phyloP scores from a whole-genome alignment of 2,113 vertebrate species.

The Perognathus longimembris region DNA sequence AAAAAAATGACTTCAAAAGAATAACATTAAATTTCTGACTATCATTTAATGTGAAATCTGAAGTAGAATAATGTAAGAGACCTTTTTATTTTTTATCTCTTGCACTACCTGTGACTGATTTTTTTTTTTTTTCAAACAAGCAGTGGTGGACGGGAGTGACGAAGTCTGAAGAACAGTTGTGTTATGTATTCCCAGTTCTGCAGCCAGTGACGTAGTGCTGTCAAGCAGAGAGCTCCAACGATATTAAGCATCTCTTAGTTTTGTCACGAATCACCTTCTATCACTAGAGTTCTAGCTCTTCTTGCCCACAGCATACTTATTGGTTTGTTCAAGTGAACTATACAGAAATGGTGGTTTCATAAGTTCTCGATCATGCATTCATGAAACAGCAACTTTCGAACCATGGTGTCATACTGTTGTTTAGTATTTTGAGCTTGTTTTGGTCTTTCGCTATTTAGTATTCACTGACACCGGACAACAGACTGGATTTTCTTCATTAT shows the following conservation, averaged over 20 bases:
- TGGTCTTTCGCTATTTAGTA: not conserved
- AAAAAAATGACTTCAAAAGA: not conserved
- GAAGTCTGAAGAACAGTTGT: not conserved
- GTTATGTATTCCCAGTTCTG: not conserved
- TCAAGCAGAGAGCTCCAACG: too few relatives aligned
- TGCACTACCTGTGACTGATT: not conserved
- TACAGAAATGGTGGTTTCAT: not conserved
- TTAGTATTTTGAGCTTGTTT: too few relatives aligned
- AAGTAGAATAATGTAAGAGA: not conserved
- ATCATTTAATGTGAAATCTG: not conserved
- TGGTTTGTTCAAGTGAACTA: not conserved
- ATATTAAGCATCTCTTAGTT: not conserved
- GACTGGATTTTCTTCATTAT: not conserved
- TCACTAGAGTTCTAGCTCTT: not conserved
- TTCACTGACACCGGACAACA: not conserved
- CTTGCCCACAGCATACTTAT: not conserved
- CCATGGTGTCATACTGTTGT: not conserved
- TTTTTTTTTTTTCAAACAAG: not conserved
- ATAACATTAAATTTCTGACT: not conserved
- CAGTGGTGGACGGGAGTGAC: not conserved
- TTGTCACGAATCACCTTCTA: not conserved
- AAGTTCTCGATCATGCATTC: not conserved
- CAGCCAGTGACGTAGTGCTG: not conserved
- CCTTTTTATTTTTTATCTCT: slow-evolving; percentile 3
- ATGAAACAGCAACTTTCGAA: not conserved